Evolutionary conservation across 1,140 invertebrate genomes (phyloP).

Genomic region (Trissolcus basalis): DNA sequence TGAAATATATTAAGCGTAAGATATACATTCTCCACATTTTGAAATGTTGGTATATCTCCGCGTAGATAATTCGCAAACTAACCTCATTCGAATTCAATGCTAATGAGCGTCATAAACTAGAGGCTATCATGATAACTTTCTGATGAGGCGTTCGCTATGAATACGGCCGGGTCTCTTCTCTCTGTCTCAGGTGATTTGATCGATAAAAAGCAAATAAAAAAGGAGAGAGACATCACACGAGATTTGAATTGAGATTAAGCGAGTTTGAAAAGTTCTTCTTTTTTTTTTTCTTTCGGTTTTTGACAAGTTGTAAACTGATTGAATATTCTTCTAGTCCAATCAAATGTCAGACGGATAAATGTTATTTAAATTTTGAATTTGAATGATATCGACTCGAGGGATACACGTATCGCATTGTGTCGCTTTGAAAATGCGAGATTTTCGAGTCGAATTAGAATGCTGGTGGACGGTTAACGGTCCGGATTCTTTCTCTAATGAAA

Average conservation of each 20-base stretch:
- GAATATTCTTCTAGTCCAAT: too few species aligned
- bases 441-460: not conserved
- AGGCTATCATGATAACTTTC: conserved; percentile 54
- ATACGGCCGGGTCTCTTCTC: conserved; percentile 31
- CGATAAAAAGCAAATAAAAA: conserved; percentile 43
- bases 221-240: conserved; percentile 6
- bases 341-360: too few species aligned
- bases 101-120: conserved; percentile 57
- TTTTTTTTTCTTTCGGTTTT: too few species aligned
- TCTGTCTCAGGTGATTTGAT: conserved; percentile 31
- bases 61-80: conserved; percentile 53
- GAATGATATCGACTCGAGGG: too few species aligned
- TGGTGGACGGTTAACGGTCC: not conserved
- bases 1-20: conserved; percentile 26
- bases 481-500: conserved; percentile 24
- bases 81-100: conserved; percentile 60
- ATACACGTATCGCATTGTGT: not conserved
- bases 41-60: conserved; percentile 49
- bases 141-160: conserved; percentile 43
- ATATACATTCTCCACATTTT: conserved; percentile 44
- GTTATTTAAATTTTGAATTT: too few species aligned
- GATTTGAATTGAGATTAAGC: too few species aligned
- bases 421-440: not conserved
- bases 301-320: too few species aligned
- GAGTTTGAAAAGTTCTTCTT: too few species aligned